Evolutionary conservation across 1,140 invertebrate species (phyloP).

Genomic region (Drosophila persimilis): DNA sequence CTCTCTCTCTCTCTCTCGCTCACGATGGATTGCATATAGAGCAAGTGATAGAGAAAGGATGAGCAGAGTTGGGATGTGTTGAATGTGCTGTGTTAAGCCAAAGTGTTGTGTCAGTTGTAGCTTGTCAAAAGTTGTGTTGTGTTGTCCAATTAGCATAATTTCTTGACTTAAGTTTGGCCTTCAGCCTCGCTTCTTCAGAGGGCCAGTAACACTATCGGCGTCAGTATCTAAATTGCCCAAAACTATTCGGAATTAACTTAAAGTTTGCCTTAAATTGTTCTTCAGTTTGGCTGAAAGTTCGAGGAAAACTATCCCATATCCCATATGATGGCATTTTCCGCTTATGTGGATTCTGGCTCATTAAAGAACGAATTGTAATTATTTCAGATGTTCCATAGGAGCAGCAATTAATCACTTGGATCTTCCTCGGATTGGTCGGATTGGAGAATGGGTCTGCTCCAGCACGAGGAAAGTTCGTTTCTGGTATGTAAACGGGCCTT

Average conservation of each 20-base stretch:
- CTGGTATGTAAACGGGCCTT: too few relatives aligned
- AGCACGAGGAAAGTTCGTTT: neutral
- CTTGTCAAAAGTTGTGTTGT: conserved; percentile 42
- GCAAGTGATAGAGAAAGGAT: too few relatives aligned
- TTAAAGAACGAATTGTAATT: conserved; percentile 71
- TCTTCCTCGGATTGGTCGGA: conserved; percentile 27
- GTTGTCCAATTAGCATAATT: conserved; percentile 63
- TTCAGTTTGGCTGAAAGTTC: neutral
- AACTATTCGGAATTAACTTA: conserved; percentile 12
- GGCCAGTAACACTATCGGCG: conserved; percentile 4
- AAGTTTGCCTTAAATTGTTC: conserved; percentile 8
- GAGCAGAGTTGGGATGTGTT: too few relatives aligned
- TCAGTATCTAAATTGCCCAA: conserved; percentile 36
- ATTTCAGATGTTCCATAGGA: conserved; percentile 28
- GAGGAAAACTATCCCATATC: conserved; percentile 19
- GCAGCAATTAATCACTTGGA: conserved; percentile 53
- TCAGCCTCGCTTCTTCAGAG: neutral
- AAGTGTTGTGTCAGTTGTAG: conserved; percentile 33
- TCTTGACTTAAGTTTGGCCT: conserved; percentile 23
- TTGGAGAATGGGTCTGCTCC: neutral
- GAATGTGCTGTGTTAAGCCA: too few relatives aligned
- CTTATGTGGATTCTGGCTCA: conserved; percentile 47
- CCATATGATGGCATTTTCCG: conserved; percentile 26
- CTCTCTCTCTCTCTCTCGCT: too few relatives aligned
- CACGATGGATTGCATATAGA: too few relatives aligned